Evolutionary conservation across 2,888 invertebrate genomes (phyloP), one percentile per base, ranked within the genome.

Genomic region (Embidobia sp.): DNA sequence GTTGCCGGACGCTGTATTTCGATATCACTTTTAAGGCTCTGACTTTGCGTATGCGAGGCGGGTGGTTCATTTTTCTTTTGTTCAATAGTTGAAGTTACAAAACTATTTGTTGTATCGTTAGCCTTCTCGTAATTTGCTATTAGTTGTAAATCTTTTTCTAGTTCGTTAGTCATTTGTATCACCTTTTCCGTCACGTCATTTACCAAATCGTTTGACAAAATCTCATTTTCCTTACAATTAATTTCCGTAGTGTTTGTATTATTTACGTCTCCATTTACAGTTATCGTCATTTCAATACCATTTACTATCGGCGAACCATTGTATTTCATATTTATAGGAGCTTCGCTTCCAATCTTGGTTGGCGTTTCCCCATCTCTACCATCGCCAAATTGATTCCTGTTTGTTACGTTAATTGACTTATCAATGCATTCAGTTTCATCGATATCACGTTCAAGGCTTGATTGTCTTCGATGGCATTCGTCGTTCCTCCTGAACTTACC

Each of bases 401-500:
- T 15, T 1, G 16, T 22, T 6, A 33, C 35, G 3, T 33, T 33
- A 22, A 31, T 26, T n/a, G 13, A 8, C 6, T 22, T 33, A 33
- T 13, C 11, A 16, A 15, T 6, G 18, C 10, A 44, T 5, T 33
- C 33, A 1, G 15, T 15, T 29, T 67, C 67, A 15, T 27, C 48
- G 3, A 69, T 35, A 16, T 51, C 40, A 16, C 63, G 16, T 6
- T 75, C 44, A n/a, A 40, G 26, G 26, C 37, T 46, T 29, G 66
- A 18, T 3, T 37, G 76, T 15, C 63, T 72, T 5, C 74, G 15
- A 22, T 19, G 0, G 44, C 66, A 72, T 35, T 90, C 91, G 33
- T 91, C 91, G 31, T 83, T 82, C 13, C 88, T 79, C 1, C 85
- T 77, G 66, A 85, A 88, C 77, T 88, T 90, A 86, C 83, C 91